Evolutionary conservation across 2,888 invertebrate genomes (phyloP), one percentile per base, ranked within the genome.

Genomic region (Mythimna vitellina): DNA sequence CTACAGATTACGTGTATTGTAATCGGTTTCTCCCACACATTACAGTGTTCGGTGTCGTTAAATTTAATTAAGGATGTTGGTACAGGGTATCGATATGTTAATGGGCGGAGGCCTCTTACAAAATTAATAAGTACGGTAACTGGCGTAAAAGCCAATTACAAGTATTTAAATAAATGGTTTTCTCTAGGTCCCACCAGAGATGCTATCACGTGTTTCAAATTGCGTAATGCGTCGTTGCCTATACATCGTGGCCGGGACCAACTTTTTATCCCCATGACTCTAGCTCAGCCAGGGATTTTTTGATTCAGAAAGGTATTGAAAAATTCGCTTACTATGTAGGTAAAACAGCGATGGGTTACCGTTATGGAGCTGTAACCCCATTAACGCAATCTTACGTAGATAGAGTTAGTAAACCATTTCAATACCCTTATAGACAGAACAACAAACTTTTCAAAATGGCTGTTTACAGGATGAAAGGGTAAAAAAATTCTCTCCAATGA

Each of bases 1-100:
- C 89, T 87, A 87, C 87, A 90, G 91, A 93, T 92, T 92, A 92
- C 87, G 86, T 89, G 87, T 89, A 89, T 88, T 90, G 90, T 89
- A 86, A 88, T 83, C 88, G 86, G 82, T 88, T 88, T 89, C 87
- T 89, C 80, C 76, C 80, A 84, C 85, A 87, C 85, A 88, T 88
- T 87, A 88, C 82, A 80, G 75, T 82, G 78, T 78, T 70, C 75
- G 65, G 65, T 83, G 81, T 84, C 85, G 82, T 89, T 88, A 83
- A 85, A 87, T 85, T 89, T 88, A 86, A 89, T 89, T 88, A 87
- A 85, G 67, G 70, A 67, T 73, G n/a, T 76, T 71, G 65, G 29
- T 64, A 81, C 73, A 77, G 63, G 35, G 65, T 67, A 69, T 78
- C 72, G 61, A 78, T 81, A 78, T 75, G 62, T 66, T 76, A 83